phyloP scores from a whole-genome alignment of 2,797 vertebrate species.

The Oreonectes daqikongensis region DNA sequence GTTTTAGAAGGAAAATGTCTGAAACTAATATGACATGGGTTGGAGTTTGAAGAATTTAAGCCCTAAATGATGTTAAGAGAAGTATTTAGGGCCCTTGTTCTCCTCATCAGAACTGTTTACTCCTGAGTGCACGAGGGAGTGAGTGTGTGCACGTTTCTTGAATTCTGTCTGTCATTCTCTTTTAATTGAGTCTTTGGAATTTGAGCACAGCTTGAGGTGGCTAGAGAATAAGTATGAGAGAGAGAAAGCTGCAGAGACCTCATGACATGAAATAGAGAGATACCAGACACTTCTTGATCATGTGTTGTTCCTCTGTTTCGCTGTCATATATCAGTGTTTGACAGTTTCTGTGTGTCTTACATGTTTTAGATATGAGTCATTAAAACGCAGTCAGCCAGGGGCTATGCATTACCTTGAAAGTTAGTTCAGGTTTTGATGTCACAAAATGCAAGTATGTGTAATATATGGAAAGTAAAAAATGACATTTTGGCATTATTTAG shows the following conservation, averaged over 20 bases:
- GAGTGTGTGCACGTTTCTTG: constrained; percentile 6
- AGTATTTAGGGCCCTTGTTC: constrained; percentile 2
- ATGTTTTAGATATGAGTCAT: constrained; percentile 3
- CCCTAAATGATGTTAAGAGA: constrained; percentile 16
- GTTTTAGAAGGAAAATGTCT: constrained; percentile 32
- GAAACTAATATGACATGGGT: constrained; percentile 42
- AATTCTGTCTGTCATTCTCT: constrained; percentile 18
- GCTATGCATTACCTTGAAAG: background rate
- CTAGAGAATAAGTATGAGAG: background rate
- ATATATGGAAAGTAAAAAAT: background rate
- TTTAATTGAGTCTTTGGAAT: constrained; percentile 43
- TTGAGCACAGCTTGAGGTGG: constrained; percentile 38
- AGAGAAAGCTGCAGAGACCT: background rate
- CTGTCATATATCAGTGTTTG: constrained; percentile 14
- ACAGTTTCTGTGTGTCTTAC: background rate
- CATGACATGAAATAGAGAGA: constrained; percentile 7
- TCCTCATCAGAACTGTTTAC: background rate
- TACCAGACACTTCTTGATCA: background rate
- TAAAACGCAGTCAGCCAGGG: background rate
- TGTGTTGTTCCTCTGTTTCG: background rate
- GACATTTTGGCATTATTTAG: background rate
- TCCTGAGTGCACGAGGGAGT: background rate
- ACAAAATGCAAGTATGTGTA: background rate
- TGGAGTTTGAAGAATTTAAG: constrained; percentile 37
- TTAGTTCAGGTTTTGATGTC: background rate